Evolutionary conservation across 2,888 invertebrate genomes (phyloP).

Genomic region (Mactromeris polynyma): DNA sequence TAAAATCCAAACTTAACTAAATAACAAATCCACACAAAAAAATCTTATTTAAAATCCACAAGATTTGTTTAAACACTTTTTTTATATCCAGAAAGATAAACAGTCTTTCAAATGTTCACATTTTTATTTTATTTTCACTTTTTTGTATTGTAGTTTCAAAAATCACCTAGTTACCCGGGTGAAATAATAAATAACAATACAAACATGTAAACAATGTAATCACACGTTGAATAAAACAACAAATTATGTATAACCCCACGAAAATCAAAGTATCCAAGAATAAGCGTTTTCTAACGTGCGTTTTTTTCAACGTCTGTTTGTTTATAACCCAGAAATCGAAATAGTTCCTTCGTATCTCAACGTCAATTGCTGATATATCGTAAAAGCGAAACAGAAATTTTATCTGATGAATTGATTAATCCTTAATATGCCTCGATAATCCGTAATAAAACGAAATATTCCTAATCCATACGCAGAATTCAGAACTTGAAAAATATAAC

Average conservation of each 20-base stretch:
- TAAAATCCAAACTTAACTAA: constrained; percentile 24
- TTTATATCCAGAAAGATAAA: neutral
- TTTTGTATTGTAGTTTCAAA: neutral
- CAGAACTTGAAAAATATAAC: constrained; percentile 19
- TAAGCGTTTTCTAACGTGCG: constrained; percentile 19
- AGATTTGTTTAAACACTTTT: neutral
- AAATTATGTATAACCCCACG: neutral
- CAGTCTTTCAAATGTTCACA: neutral
- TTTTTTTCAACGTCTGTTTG: constrained; percentile 31
- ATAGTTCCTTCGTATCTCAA: neutral
- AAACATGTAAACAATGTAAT: neutral
- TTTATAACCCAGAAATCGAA: constrained; percentile 39
- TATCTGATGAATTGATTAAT: constrained; percentile 48
- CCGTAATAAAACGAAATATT: constrained; percentile 35
- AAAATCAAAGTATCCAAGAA: neutral
- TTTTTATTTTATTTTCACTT: neutral
- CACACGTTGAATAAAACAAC: neutral
- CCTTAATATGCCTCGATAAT: constrained; percentile 50
- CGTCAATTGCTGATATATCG: constrained; percentile 26
- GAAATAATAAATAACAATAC: neutral
- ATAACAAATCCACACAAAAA: constrained; percentile 27
- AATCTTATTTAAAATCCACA: neutral
- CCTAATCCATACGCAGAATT: constrained; percentile 49
- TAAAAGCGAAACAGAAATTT: constrained; percentile 36
- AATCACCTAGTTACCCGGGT: neutral